Evolutionary conservation across 2,888 invertebrate species (phyloP).

Genomic region (Amorpha juglandis): DNA sequence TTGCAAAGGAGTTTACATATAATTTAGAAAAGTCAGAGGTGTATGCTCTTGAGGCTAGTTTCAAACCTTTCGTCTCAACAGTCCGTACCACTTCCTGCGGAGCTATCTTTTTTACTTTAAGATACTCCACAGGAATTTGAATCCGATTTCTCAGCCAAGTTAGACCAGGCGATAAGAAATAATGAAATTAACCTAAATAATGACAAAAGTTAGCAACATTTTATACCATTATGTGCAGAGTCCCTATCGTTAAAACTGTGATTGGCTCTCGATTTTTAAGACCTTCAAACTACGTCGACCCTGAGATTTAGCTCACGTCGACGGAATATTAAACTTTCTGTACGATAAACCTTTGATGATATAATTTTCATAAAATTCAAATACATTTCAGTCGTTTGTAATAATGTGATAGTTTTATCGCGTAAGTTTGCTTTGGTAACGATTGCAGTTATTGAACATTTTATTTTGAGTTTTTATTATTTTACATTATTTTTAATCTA

Average conservation of each 20-base stretch:
- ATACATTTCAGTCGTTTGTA: constrained; percentile 11
- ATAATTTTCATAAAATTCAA: constrained; percentile 15
- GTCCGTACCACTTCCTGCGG: too few relatives aligned
- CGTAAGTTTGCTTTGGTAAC: not conserved
- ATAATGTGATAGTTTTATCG: constrained; percentile 19
- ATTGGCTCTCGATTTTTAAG: constrained; percentile 17
- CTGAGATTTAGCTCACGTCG: constrained; percentile 2
- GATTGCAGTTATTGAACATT: not conserved
- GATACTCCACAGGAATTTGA: too few relatives aligned
- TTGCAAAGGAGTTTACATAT: too few relatives aligned
- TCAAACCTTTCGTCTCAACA: too few relatives aligned
- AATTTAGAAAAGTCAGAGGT: too few relatives aligned
- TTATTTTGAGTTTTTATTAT: not conserved
- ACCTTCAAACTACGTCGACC: constrained; percentile 4
- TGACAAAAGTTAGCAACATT: too few relatives aligned
- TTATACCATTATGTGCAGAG: not conserved
- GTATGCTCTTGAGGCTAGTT: too few relatives aligned
- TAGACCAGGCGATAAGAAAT: too few relatives aligned
- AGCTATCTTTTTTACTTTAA: too few relatives aligned
- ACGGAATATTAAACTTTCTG: constrained; percentile 12
- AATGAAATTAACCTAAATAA: too few relatives aligned
- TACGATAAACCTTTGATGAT: constrained; percentile 20
- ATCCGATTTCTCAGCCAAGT: too few relatives aligned
- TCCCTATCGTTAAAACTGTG: constrained; percentile 2
- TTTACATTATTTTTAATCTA: too few relatives aligned